A percentile compares a stretch with the other conserved stretches of the same genome.
Conservation (phyloP, 2,888 invertebrate species). For the Chironomus tentans region DNA sequence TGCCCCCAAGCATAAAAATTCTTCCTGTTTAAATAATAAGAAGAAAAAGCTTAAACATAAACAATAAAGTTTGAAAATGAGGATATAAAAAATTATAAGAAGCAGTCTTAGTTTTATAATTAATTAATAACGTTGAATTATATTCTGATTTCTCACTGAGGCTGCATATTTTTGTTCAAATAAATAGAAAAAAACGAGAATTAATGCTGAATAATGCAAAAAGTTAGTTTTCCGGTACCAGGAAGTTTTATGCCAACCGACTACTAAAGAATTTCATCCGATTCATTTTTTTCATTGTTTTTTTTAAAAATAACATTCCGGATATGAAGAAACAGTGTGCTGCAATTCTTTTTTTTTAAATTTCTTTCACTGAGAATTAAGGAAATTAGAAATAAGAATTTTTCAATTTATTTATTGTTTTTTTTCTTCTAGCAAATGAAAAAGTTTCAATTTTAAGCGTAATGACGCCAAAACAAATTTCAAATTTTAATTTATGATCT, state of each 20-base stretch:
- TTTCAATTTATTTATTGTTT: neutral
- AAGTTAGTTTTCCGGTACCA: no score
- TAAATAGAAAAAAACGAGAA: neutral
- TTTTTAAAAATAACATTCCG: no score
- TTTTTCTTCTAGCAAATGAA: neutral
- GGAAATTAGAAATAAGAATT: no score
- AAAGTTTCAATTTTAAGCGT: neutral
- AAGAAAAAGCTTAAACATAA: neutral
- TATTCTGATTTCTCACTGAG: constrained; percentile 4
- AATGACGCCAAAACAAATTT: neutral
- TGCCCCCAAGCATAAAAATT: neutral
- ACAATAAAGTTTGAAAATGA: neutral
- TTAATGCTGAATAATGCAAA: no score
- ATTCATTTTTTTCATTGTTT: no score
- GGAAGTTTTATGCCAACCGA: no score
- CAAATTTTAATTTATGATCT: neutral
- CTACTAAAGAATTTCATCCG: no score
- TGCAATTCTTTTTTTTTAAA: no score
- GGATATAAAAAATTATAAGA: neutral
- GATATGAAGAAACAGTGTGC: no score
- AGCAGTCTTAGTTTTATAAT: constrained; percentile 7
- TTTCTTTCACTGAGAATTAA: no score
- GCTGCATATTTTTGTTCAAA: neutral
- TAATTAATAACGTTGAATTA: constrained; percentile 16
- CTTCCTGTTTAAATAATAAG: neutral